Evolutionary conservation across 2,113 vertebrate species (phyloP), one percentile per base, ranked within the genome.

Genomic region (Nannobrachium achirus): DNA sequence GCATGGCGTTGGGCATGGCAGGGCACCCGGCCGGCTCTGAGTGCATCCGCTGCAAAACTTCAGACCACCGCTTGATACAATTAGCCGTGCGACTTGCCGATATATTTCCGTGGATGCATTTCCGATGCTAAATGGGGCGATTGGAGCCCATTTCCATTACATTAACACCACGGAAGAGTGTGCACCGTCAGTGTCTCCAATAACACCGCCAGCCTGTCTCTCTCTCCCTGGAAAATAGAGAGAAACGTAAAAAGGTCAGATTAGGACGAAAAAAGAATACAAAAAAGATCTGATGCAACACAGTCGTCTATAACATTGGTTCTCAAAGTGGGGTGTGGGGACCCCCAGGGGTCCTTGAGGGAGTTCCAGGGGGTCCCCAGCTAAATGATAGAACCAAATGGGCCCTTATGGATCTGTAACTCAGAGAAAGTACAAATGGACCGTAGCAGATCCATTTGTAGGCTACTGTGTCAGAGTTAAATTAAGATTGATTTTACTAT

Each of bases 111-210:
- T 80, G 83, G 79, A 70, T 81, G 83, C 82, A 68, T 83, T 82
- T 88, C 84, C 82, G 82, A 80, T 51, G 75, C 74, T 56, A 76
- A 74, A 19, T 55, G 61, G 71, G 70, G 61, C n/a, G 62, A 79
- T 63, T 61, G 11, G 16, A 69, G 74, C 20, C 53, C 9, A 69
- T 89, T 89, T 91, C 89, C 90, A 88, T 91, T 81, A 86, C 87
- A 83, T 67, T 78, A 80, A 48, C 78, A n/a, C n/a, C n/a, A 71
- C 8, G 38, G 60, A 20, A 10, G 11, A 55, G 68, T 18, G 73
- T 71, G 74, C 3, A 51, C 60, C 1, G 69, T 81, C 79, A 67
- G 3, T 82, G 68, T 72, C 74, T 87, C 83, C 88, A 77, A 71
- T 70, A 89, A 75, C 81, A 85, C 6, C 11, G 64, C 7, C n/a